phyloP scores from a whole-genome alignment of 2,113 vertebrate species.

The Ariopsis seemanni region DNA sequence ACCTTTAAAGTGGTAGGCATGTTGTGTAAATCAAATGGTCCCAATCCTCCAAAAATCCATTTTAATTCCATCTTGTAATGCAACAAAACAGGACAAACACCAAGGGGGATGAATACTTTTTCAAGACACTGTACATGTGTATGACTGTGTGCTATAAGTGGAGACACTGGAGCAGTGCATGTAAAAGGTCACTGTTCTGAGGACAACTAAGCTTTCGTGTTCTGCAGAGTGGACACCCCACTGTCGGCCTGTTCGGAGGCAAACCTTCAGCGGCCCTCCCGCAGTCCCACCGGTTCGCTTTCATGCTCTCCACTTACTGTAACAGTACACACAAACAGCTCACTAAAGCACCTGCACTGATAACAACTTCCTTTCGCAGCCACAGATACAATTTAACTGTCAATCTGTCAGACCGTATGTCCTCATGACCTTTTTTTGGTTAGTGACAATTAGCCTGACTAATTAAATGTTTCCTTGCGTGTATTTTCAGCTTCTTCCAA shows the following conservation, averaged over 20 bases:
- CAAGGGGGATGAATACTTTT: too few relatives aligned
- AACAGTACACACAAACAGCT: slow-evolving; percentile 17
- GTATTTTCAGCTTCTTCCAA: not conserved
- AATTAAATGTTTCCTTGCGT: not conserved
- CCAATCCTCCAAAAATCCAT: too few relatives aligned
- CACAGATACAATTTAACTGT: not conserved
- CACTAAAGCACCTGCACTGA: not conserved
- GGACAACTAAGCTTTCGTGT: slow-evolving; percentile 23
- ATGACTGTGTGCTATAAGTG: slow-evolving; percentile 16
- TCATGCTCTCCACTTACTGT: slow-evolving; percentile 17
- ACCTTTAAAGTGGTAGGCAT: too few relatives aligned
- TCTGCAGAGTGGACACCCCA: slow-evolving; percentile 21
- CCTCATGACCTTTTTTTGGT: too few relatives aligned
- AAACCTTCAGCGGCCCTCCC: slow-evolving; percentile 4
- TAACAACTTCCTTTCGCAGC: not conserved
- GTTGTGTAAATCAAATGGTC: too few relatives aligned
- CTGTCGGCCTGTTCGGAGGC: slow-evolving; percentile 24
- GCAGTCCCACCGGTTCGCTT: slow-evolving; percentile 36
- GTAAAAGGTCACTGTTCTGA: slow-evolving; percentile 39
- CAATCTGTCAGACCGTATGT: not conserved
- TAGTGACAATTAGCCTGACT: not conserved
- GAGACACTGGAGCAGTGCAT: slow-evolving; percentile 8
- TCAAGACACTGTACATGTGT: not conserved
- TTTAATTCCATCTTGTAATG: too few relatives aligned
- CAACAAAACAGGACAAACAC: too few relatives aligned